Evolutionary conservation across 2,888 invertebrate species (phyloP).

Genomic region (Cataglyphis livida): DNA sequence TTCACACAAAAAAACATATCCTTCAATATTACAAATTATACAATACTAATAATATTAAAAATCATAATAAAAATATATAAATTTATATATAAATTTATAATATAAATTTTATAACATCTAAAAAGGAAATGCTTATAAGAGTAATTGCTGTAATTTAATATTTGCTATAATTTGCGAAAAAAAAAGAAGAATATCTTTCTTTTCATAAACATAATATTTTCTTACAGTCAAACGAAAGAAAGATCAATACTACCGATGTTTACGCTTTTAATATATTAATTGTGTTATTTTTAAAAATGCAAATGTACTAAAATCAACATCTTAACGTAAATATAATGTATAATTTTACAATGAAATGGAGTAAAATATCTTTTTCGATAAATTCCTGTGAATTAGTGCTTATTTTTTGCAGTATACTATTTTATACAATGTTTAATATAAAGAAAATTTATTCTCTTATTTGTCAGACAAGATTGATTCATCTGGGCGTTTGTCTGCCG

Average conservation of each 20-base stretch:
- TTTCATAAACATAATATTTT: neutral
- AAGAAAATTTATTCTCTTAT: neutral
- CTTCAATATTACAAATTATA: neutral
- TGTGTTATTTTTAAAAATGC: neutral
- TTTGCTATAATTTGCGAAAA: neutral
- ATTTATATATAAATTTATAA: no score
- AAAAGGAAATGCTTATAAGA: neutral
- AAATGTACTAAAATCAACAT: neutral
- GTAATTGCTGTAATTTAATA: neutral
- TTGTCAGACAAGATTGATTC: conserved; percentile 89
- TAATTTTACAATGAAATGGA: neutral
- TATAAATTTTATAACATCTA: neutral
- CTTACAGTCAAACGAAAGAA: neutral
- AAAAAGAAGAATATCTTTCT: neutral
- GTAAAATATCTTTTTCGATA: neutral
- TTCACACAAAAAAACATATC: neutral
- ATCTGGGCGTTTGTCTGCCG: conserved; percentile 92
- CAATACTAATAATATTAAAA: conserved; percentile 2
- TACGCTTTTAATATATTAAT: neutral
- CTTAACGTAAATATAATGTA: neutral
- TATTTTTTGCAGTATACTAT: neutral
- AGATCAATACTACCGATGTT: neutral
- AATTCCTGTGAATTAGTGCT: neutral
- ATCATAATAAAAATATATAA: neutral
- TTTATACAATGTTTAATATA: neutral